A percentile compares a stretch with the other conserved stretches of the same genome.
These are phyloP conservation scores for Pluvianellus socialis DNA, from an alignment of 2,113 vertebrate species.

Conservation along the genomic window DNA sequence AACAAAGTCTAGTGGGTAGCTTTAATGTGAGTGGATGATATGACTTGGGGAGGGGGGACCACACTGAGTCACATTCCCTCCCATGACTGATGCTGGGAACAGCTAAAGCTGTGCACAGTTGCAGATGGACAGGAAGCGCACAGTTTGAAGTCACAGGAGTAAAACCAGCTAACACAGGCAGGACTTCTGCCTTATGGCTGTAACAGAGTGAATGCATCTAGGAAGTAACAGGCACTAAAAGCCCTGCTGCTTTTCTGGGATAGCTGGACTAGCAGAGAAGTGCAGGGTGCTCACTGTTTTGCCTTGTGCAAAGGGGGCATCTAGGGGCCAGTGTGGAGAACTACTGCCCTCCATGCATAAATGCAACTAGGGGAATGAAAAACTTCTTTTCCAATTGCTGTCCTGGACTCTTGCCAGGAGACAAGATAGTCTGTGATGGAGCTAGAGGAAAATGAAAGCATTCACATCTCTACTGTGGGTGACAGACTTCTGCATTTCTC, in stretches of 20 bases:
- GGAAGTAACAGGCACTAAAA: neutral
- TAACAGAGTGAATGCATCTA: neutral
- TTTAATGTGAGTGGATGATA: neutral
- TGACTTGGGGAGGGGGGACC: neutral
- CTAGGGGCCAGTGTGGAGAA: slow-evolving; percentile 26
- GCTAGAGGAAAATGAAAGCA: neutral
- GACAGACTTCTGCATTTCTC: neutral
- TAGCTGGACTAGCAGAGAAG: neutral
- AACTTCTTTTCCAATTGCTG: neutral
- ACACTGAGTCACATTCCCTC: neutral
- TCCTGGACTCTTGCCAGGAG: neutral
- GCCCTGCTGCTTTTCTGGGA: neutral
- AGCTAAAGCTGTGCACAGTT: neutral
- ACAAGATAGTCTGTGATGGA: neutral
- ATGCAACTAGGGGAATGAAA: neutral
- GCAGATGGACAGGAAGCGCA: neutral
- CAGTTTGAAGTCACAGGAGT: neutral
- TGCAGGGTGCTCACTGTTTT: rapidly evolving
- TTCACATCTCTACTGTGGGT: neutral
- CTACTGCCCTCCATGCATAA: neutral
- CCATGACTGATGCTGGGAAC: neutral
- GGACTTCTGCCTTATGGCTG: neutral
- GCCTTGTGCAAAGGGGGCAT: neutral
- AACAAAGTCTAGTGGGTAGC: neutral
- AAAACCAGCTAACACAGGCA: neutral